These are phyloP conservation scores for Trichonephila clavata DNA, from an alignment of 1,140 invertebrate species.

Conservation along the genomic window DNA sequence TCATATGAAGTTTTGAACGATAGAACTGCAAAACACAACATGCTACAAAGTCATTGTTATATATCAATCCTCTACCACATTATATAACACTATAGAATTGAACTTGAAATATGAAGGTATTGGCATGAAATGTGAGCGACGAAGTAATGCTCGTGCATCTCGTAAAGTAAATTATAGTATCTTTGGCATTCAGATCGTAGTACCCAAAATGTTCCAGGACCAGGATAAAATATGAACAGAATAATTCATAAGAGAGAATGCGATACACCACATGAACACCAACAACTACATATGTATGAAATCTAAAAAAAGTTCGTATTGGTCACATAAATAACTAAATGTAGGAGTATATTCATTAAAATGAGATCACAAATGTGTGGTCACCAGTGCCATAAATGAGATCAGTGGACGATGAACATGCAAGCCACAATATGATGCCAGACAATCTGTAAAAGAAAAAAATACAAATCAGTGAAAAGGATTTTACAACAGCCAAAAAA, in stretches of 20 bases:
- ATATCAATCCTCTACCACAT: not conserved
- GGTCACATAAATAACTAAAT: constrained; percentile 44
- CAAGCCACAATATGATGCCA: constrained; percentile 30
- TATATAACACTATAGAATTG: not conserved
- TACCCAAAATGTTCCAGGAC: constrained; percentile 36
- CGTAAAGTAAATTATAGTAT: not conserved
- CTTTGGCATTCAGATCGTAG: constrained; percentile 41
- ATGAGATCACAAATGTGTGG: constrained; percentile 57
- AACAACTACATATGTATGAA: constrained; percentile 55
- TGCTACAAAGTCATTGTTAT: not conserved
- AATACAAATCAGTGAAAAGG: not conserved
- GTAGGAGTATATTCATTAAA: constrained; percentile 23
- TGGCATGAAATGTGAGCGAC: constrained; percentile 13
- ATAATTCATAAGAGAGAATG: constrained; percentile 10
- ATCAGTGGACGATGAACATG: constrained; percentile 66
- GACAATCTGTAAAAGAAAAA: constrained; percentile 51
- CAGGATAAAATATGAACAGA: constrained; percentile 14
- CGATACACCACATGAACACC: constrained; percentile 33
- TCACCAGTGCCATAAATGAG: constrained; percentile 34
- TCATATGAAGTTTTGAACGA: not conserved
- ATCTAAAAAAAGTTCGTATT: constrained; percentile 21
- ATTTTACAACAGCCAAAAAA: no score
- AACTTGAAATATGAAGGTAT: not conserved
- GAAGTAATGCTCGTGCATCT: not conserved
- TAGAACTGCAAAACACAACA: constrained; percentile 5